Percentiles rank a stretch among this genome's conserved stretches.
Evolutionary conservation across 2,113 vertebrate genomes (phyloP).

Genomic region (Recurvirostra avosetta): DNA sequence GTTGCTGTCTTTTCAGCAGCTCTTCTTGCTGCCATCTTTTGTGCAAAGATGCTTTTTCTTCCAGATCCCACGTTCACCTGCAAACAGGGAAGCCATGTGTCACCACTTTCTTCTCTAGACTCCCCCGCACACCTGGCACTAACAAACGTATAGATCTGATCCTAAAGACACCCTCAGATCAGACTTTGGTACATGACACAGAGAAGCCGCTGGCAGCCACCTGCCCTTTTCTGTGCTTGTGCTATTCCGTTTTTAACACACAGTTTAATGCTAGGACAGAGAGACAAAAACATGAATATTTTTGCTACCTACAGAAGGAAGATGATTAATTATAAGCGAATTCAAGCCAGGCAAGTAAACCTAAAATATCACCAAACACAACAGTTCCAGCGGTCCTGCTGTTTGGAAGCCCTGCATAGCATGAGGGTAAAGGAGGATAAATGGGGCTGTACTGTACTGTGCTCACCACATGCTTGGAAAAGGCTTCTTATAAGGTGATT

Average conservation of each 20-base stretch:
- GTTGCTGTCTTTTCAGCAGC: slow-evolving; percentile 57
- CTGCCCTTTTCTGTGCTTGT: not conserved
- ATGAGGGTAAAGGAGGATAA: not conserved
- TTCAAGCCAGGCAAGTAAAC: not conserved
- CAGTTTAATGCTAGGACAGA: not conserved
- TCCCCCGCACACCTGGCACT: not conserved
- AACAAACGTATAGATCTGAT: not conserved
- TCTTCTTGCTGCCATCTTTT: slow-evolving; percentile 87
- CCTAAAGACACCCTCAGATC: not conserved
- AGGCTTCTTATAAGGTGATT: slow-evolving; percentile 15
- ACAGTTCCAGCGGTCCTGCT: not conserved
- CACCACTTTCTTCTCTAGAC: not conserved
- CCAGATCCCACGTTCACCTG: slow-evolving; percentile 67
- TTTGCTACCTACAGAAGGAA: not conserved
- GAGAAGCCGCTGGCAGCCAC: not conserved
- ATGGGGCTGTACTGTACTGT: not conserved
- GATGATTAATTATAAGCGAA: not conserved
- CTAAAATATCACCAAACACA: slow-evolving; percentile 1
- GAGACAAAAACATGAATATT: not conserved
- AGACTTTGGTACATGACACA: not conserved
- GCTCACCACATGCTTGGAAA: slow-evolving; percentile 20
- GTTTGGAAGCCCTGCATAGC: not conserved
- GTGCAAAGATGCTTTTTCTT: slow-evolving; percentile 92
- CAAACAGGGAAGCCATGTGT: not conserved
- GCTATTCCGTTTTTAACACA: not conserved